These are phyloP conservation scores for Brachyalestes nurse DNA, from an alignment of 2,797 vertebrate species.

Conservation along the genomic window DNA sequence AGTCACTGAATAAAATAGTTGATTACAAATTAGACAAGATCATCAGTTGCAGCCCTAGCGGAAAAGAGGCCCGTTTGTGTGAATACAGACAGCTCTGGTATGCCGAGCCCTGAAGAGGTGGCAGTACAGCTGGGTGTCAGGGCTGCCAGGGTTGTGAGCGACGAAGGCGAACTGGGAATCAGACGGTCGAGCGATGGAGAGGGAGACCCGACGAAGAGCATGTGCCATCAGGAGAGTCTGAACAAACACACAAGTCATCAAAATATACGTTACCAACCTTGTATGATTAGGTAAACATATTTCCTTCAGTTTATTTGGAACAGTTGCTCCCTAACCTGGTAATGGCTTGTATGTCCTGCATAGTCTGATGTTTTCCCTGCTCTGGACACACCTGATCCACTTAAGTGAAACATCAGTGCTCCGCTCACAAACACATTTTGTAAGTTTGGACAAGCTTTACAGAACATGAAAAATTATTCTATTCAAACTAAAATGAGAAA, in stretches of 20 bases:
- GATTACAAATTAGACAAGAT: background rate
- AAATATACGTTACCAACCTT: background rate
- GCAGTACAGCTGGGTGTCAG: conserved; percentile 85
- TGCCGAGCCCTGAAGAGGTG: conserved; percentile 90
- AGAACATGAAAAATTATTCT: background rate
- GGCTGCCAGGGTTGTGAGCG: conserved; percentile 87
- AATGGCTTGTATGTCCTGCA: background rate
- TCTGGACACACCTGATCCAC: background rate
- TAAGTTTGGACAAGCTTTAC: background rate
- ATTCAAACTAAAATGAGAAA: background rate
- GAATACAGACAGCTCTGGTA: conserved; percentile 81
- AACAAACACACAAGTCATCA: conserved; percentile 1
- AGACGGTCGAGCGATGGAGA: conserved; percentile 80
- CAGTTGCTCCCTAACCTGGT: background rate
- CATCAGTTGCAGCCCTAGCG: background rate
- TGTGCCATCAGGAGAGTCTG: conserved; percentile 96
- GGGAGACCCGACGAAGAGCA: conserved; percentile 85
- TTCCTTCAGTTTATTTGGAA: background rate
- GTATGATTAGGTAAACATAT: background rate
- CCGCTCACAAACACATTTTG: background rate
- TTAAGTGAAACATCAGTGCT: background rate
- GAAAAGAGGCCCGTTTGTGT: background rate
- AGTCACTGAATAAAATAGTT: background rate
- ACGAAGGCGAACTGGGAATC: conserved; percentile 91
- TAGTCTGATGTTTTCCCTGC: background rate